Evolutionary conservation across 2,113 vertebrate genomes (phyloP), one percentile per base, ranked within the genome.

Genomic region (Orycteropus afer): DNA sequence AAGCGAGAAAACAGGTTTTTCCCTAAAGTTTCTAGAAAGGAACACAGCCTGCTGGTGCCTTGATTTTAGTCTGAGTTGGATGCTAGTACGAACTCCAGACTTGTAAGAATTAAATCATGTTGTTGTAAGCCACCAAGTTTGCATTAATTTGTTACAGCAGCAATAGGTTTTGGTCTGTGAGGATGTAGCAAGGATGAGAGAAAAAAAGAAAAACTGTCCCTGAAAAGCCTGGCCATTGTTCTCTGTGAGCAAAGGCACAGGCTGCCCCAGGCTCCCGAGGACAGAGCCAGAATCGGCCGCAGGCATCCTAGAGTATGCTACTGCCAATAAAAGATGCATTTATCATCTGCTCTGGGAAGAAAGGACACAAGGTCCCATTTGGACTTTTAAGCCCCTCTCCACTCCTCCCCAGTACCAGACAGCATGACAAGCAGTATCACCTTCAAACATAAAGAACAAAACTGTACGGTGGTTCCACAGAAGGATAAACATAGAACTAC

Each of bases 311-410:
- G 20, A 40, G 7, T 14, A 4, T 40, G 57, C 12, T 47, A 27
- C 34, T 34, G 74, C 15, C 85, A 55, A 37, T 9, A 81, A 51
- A 45, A 73, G 80, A n/a, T 40, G 17, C 0, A 0, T 49, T 3
- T 59, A 22, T 22, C 18, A 0, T 29, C 53, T 40, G 29, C 59
- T 80, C 45, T 14, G 7, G 45, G 18, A 23, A 42, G 27, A 27
- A 73, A 53, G 49, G 84, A 42, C 55, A 7, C 0, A 34, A 2
- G 0, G 0, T 34, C 27, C 27, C 67, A 13, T 4, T 23, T 42
- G 20, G 40, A 12, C 77, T 90, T 49, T 20, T 27, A 29, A 49
- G 32, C 57, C 29, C 82, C 17, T 9, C 20, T n/a, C 40, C 9
- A 4, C 13, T 29, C 51, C 37, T 13, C 63, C 25, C 23, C 34